Evolutionary conservation across 2,888 invertebrate genomes (phyloP).

Genomic region (Zygaena filipendulae): DNA sequence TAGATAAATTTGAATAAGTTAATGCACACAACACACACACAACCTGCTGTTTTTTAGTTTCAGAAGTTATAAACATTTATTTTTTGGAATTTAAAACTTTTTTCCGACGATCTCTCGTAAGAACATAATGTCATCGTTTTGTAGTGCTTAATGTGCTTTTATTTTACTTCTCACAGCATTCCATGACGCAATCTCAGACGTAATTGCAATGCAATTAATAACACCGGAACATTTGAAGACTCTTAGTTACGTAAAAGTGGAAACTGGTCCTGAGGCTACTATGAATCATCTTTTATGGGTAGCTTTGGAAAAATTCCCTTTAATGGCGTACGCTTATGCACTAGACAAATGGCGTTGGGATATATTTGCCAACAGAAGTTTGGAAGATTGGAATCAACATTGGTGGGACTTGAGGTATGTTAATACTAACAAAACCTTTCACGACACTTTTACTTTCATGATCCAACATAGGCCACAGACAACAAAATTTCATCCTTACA

Average conservation of each 20-base stretch:
- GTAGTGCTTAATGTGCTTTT: too few relatives aligned
- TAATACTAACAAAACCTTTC: too few relatives aligned
- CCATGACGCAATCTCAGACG: constrained; percentile 73
- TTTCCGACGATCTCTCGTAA: too few relatives aligned
- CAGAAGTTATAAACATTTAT: too few relatives aligned
- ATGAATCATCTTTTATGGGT: constrained; percentile 53
- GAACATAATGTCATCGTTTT: too few relatives aligned
- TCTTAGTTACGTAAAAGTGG: constrained; percentile 43
- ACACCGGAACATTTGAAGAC: constrained; percentile 57
- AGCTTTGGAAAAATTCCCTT: constrained; percentile 50
- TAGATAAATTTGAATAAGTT: too few relatives aligned
- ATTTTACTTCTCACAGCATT: constrained; percentile 66
- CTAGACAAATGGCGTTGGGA: constrained; percentile 60
- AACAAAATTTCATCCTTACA: too few relatives aligned
- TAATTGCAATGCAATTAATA: constrained; percentile 68
- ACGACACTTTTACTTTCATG: too few relatives aligned
- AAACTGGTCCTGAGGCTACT: constrained; percentile 37
- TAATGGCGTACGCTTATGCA: constrained; percentile 53
- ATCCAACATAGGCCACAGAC: too few relatives aligned
- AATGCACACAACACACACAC: too few relatives aligned
- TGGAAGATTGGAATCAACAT: constrained; percentile 48
- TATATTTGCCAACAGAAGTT: constrained; percentile 39
- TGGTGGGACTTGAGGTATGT: constrained; percentile 58
- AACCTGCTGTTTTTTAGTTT: too few relatives aligned
- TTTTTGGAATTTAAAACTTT: too few relatives aligned